These are phyloP conservation scores for Amniataba percoides DNA, from an alignment of 2,797 vertebrate species.

Conservation along the genomic window DNA sequence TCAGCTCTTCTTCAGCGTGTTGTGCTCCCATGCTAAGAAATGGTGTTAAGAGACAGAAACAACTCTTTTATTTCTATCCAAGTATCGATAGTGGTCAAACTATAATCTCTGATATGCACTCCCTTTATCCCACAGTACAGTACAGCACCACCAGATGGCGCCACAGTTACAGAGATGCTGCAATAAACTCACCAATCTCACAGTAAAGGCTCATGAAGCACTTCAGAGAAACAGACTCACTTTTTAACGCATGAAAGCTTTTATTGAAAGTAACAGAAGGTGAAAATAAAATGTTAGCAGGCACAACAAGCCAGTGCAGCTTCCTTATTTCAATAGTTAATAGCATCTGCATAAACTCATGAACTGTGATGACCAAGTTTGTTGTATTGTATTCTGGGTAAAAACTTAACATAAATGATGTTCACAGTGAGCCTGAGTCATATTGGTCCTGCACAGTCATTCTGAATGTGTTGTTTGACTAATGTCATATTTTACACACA, in stretches of 20 bases:
- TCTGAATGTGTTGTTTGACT: background rate
- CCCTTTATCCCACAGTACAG: background rate
- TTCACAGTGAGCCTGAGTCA: background rate
- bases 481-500: background rate
- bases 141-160: conserved; percentile 62
- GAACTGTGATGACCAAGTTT: background rate
- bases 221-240: background rate
- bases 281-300: background rate
- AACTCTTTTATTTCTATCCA: background rate
- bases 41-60: background rate
- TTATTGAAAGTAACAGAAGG: background rate
- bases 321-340: background rate
- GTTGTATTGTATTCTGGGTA: background rate
- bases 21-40: background rate
- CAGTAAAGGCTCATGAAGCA: background rate
- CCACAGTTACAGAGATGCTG: conserved; percentile 25
- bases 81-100: background rate
- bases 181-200: background rate
- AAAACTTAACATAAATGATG: background rate
- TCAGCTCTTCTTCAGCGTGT: background rate
- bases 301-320: background rate
- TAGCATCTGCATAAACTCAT: background rate
- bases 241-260: background rate
- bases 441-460: background rate
- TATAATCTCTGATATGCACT: background rate